Conservation (phyloP, 2,888 invertebrate genomes). For the Philonicus albiceps region DNA sequence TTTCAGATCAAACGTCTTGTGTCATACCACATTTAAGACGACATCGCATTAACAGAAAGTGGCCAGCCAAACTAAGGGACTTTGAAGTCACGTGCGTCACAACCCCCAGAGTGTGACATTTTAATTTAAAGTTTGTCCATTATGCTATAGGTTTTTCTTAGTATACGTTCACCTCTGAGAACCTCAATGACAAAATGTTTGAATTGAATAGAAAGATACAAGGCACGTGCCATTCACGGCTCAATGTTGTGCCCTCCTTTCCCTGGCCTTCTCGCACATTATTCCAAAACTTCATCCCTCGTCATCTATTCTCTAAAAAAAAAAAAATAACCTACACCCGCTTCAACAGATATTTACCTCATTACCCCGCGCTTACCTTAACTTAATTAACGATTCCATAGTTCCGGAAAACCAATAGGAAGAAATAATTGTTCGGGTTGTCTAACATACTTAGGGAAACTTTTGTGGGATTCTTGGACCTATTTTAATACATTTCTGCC, state of each 20-base stretch:
- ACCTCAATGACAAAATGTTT: not conserved
- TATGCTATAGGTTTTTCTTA: not conserved
- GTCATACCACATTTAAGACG: not conserved
- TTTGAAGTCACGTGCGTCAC: conserved; percentile 33
- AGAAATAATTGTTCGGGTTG: conserved; percentile 8
- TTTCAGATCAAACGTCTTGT: conserved; percentile 4
- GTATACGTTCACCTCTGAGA: not conserved
- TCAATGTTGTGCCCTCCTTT: not conserved
- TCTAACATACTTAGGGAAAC: not conserved
- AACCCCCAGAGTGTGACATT: conserved; percentile 34
- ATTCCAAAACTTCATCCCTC: not conserved
- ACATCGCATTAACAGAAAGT: conserved; percentile 19
- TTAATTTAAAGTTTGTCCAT: conserved; percentile 39
- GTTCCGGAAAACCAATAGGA: not conserved
- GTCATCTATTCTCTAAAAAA: not conserved
- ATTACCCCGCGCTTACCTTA: not conserved
- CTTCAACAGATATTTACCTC: not conserved
- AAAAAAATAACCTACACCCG: no score
- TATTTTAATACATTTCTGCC: not conserved
- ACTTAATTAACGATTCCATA: conserved; percentile 31
- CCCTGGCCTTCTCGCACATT: not conserved
- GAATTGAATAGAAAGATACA: not conserved
- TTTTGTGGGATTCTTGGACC: not conserved
- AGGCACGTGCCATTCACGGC: conserved; percentile 21
- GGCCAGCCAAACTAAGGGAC: not conserved